Conservation (phyloP, 2,888 invertebrate genomes). For the Patella caerulea region DNA sequence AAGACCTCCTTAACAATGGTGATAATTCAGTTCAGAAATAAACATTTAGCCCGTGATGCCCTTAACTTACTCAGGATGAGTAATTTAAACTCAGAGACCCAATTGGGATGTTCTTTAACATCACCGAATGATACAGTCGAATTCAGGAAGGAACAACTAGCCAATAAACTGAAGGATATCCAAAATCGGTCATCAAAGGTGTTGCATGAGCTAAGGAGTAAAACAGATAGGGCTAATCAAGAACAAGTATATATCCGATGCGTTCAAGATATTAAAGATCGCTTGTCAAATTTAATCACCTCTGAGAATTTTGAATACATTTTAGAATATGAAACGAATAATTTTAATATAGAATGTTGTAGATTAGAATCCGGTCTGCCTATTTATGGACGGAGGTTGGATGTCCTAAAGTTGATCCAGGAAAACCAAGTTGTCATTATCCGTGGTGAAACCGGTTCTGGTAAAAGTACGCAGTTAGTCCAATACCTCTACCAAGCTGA, state of each 20-base stretch:
- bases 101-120: background rate
- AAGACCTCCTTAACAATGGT: background rate
- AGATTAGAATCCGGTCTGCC: constrained; percentile 55
- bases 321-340: constrained; percentile 1
- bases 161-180: too few species aligned
- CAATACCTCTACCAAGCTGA: constrained; percentile 67
- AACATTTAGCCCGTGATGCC: background rate
- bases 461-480: constrained; percentile 71
- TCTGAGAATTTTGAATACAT: too few species aligned
- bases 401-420: constrained; percentile 52
- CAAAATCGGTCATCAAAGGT: too few species aligned
- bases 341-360: constrained; percentile 52
- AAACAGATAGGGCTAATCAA: constrained; percentile 29
- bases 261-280: constrained; percentile 29
- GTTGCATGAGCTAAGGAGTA: too few species aligned
- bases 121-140: too few species aligned
- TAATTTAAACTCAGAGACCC: constrained; percentile 6
- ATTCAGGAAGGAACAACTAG: too few species aligned
- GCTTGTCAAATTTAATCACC: too few species aligned
- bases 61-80: constrained; percentile 3
- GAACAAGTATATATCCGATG: constrained; percentile 44
- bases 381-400: constrained; percentile 60
- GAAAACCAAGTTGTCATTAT: constrained; percentile 63
- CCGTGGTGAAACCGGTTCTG: constrained; percentile 71
- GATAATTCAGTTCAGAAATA: constrained; percentile 1